phyloP scores from a whole-genome alignment of 2,113 vertebrate genomes.

The Xerus inauris region DNA sequence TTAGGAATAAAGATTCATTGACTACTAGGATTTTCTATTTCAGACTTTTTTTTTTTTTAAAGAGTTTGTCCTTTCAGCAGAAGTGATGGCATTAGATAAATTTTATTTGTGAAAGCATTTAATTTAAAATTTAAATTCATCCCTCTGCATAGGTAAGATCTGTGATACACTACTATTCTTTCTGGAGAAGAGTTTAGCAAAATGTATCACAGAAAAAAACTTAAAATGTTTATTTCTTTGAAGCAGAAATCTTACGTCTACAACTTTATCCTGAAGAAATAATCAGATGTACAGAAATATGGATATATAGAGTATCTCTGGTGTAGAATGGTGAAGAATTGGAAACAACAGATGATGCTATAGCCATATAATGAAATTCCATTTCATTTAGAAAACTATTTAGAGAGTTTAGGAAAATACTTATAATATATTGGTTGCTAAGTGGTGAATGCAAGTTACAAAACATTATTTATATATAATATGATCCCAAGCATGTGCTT shows the following conservation, averaged over 20 bases:
- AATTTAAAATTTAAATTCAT: slow-evolving; percentile 53
- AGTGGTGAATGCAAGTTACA: slow-evolving; percentile 7
- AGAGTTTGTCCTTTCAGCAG: slow-evolving; percentile 49
- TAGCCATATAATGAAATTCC: not conserved
- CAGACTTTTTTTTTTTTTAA: not conserved
- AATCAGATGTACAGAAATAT: not conserved
- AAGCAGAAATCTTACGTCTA: not conserved
- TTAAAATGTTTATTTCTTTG: not conserved
- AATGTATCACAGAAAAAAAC: not conserved
- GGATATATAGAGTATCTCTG: not conserved
- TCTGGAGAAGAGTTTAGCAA: slow-evolving; percentile 30
- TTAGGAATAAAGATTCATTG: not conserved
- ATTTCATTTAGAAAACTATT: not conserved
- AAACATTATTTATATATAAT: not conserved
- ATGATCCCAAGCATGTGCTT: not conserved
- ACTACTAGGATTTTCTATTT: not conserved
- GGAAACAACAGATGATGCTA: not conserved
- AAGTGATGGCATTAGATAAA: slow-evolving; percentile 13
- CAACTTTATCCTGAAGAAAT: slow-evolving; percentile 6
- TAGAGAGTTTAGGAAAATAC: not conserved
- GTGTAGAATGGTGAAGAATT: not conserved
- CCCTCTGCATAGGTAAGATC: not conserved
- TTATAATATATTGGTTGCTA: not conserved
- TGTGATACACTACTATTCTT: not conserved
- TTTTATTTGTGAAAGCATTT: slow-evolving; percentile 59